phyloP scores from a whole-genome alignment of 2,888 invertebrate genomes.

The Drosophila birchii region DNA sequence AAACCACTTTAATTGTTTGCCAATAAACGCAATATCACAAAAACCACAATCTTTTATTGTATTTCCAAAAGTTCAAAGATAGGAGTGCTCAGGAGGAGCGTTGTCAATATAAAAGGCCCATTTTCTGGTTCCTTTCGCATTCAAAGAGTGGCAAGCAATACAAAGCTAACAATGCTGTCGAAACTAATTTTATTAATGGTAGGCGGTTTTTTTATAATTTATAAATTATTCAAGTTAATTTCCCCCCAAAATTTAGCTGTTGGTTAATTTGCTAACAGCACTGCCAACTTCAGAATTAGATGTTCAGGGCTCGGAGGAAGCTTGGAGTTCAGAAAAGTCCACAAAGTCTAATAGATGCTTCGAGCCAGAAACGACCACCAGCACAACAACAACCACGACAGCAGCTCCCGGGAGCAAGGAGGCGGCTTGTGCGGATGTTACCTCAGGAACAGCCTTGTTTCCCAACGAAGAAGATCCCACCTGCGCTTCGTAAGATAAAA shows the following conservation, averaged over 20 bases:
- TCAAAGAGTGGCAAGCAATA: not conserved
- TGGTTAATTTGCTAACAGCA: not conserved
- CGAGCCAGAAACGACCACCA: slow-evolving; percentile 7
- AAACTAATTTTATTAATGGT: not conserved
- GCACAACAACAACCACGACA: not conserved
- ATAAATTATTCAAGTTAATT: too few relatives aligned
- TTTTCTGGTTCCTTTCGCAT: not conserved
- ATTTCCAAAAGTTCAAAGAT: not conserved
- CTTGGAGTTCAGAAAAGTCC: too few relatives aligned
- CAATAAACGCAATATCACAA: slow-evolving; percentile 3
- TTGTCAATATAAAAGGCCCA: not conserved
- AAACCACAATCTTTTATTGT: not conserved
- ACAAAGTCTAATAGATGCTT: slow-evolving; percentile 11
- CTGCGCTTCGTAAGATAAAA: slow-evolving; percentile 7
- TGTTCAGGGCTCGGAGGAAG: not conserved
- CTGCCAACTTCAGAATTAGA: not conserved
- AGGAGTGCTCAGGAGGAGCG: not conserved
- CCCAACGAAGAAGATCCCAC: slow-evolving; percentile 37
- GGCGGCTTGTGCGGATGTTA: slow-evolving; percentile 6
- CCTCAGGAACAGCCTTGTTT: not conserved
- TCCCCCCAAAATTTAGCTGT: not conserved
- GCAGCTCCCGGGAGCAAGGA: slow-evolving; percentile 27
- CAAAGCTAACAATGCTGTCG: not conserved
- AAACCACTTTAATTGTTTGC: not conserved
- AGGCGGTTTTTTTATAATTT: not conserved